A percentile compares a stretch with the other conserved stretches of the same genome.
Conservation (phyloP, 2,113 vertebrate species). For the Strix uralensis region DNA sequence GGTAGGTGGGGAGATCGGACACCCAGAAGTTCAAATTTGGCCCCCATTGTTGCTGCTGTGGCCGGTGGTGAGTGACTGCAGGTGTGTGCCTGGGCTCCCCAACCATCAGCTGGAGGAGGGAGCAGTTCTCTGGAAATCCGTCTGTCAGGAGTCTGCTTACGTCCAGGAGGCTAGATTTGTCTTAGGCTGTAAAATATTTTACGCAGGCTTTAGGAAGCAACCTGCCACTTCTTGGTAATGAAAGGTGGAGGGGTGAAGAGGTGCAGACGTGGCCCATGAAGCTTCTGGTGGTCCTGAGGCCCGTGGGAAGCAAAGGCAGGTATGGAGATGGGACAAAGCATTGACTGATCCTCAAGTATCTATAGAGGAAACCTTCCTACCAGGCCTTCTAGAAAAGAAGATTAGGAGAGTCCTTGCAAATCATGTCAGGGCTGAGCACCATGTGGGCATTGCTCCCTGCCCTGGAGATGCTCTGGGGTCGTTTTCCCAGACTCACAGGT, state of each 20-base stretch:
- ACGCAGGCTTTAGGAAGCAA: not conserved
- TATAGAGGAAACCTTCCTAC: not conserved
- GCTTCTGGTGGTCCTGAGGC: not conserved
- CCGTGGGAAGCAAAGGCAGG: not conserved
- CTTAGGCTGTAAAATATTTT: not conserved
- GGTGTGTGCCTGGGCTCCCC: not conserved
- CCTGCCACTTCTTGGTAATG: not conserved
- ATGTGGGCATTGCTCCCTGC: accelerated
- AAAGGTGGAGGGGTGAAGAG: not conserved
- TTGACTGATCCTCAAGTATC: not conserved
- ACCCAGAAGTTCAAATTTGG: not conserved
- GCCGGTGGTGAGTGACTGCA: not conserved
- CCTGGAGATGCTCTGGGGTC: accelerated
- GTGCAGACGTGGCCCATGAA: not conserved
- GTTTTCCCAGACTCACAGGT: not conserved
- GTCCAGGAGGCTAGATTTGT: not conserved
- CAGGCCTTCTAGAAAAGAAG: not conserved
- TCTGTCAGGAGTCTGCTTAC: not conserved
- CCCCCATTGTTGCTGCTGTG: accelerated
- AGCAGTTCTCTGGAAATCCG: not conserved
- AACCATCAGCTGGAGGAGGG: not conserved
- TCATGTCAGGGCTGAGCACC: not conserved
- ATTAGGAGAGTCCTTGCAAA: not conserved
- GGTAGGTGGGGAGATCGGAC: not conserved
- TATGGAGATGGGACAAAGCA: not conserved